Base-by-base conservation (phyloP, 92 coral and sea anemone species). In the Pocillopora meandrina region DNA sequence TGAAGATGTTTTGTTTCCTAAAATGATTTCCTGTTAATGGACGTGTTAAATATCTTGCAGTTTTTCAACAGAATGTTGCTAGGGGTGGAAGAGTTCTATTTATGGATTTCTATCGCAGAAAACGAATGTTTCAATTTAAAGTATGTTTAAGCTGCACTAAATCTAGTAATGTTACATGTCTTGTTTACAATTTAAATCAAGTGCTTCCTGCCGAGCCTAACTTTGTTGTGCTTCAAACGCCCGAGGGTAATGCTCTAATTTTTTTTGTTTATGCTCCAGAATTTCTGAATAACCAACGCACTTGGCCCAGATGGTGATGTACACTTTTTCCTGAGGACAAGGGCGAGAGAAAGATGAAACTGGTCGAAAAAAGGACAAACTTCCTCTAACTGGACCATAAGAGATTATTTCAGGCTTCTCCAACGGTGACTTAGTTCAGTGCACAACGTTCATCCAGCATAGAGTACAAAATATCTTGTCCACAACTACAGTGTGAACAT, bases 381-480 rank as follows among this genome's bases (percentile, higher is more conserved):
- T 3, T 80, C 67, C 36, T 21, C 34, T 42, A 47, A 78, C 82
- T 17, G 65, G 26, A 26, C 26, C 16, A 35, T 26, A 31, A 34
- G 69, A 15, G 68, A 33, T 61, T 21, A 1, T 63, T 65, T 78
- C 52, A 42, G 52, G 52, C 52, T 42, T 42, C 52, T 42, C 61
- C 55, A 42, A n/a, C 61, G 26, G 74, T 21, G 47, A 65, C 72
- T 80, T 26, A 80, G 68, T 19, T 70, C 33, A 56, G 71, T 34
- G 20, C 1, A 80, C 26, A 12, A 56, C 56, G 57, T 55, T 23
- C 59, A 58, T 14, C 56, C 56, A 17, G 15, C 23, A 19, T 55
- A 47, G 31, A 73, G 36, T 31, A 36, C 2, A 34, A 26, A 0
- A 21, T 26, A 21, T n/a, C 12, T 42, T 3, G 56, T 21, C 14